Evolutionary conservation across 64 coral and sea anemone genomes (phyloP).

Genomic region (Pachyseris speciosa): DNA sequence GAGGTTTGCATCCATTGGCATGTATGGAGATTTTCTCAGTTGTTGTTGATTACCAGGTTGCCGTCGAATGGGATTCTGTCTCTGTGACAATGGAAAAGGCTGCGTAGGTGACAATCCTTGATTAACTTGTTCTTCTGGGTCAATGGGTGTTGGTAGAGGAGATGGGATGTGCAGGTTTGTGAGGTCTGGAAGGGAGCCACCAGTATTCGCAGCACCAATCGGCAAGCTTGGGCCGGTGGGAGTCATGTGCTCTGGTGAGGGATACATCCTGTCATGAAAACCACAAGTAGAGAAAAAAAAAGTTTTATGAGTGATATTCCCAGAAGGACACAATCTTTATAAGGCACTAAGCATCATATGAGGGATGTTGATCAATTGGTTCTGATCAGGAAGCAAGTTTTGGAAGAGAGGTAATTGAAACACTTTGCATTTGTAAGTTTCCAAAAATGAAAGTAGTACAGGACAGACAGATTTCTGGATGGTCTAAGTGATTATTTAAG

Average conservation of each 20-base stretch:
- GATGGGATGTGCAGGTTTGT: conserved; percentile 87
- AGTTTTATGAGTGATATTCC: too few relatives aligned
- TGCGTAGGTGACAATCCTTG: conserved; percentile 52
- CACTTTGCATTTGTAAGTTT: not conserved
- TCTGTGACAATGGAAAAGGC: conserved; percentile 34
- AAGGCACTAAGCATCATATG: too few relatives aligned
- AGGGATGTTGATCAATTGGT: too few relatives aligned
- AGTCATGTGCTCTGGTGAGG: conserved; percentile 39
- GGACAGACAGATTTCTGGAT: not conserved
- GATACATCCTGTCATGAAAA: conserved; percentile 58
- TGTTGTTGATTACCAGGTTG: conserved; percentile 41
- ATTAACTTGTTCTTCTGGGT: conserved; percentile 54
- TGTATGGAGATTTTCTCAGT: conserved; percentile 52
- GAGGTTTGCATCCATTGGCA: conserved; percentile 38
- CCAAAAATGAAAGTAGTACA: not conserved
- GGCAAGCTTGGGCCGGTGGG: conserved; percentile 16
- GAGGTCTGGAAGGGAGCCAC: conserved; percentile 78
- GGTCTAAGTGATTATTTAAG: too few relatives aligned
- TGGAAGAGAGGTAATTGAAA: too few relatives aligned
- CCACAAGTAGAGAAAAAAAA: not conserved
- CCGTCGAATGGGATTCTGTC: conserved; percentile 37
- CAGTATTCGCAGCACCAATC: conserved; percentile 52
- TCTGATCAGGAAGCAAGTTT: too few relatives aligned
- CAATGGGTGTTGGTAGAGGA: conserved; percentile 69
- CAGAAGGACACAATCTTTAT: too few relatives aligned